These are phyloP conservation scores for Typhlichthys subterraneus DNA, from an alignment of 2,797 vertebrate genomes.

Conservation along the genomic window DNA sequence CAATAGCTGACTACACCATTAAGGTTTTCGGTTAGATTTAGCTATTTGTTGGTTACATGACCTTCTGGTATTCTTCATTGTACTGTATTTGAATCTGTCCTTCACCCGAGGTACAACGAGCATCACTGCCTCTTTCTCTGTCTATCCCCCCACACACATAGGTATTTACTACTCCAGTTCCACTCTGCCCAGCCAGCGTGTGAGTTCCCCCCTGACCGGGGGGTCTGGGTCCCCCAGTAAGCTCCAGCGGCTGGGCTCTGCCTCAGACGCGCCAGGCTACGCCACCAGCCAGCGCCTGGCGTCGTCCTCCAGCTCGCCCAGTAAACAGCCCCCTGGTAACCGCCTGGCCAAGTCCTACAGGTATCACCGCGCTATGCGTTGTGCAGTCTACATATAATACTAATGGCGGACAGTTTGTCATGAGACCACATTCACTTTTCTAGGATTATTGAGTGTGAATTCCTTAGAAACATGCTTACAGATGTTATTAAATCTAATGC, in stretches of 20 bases:
- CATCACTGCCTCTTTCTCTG: not conserved
- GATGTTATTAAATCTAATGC: too few species aligned
- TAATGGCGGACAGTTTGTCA: not conserved
- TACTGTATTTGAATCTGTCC: not conserved
- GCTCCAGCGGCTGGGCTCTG: slow-evolving; percentile 90
- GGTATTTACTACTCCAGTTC: slow-evolving; percentile 93
- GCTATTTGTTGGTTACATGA: too few species aligned
- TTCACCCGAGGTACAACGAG: not conserved
- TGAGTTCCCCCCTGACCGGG: slow-evolving; percentile 88
- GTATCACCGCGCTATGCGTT: slow-evolving; percentile 41
- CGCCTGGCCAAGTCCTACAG: slow-evolving; percentile 97
- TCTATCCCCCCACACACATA: not conserved
- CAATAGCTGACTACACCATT: too few species aligned
- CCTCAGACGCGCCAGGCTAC: slow-evolving; percentile 84
- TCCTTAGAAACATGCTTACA: too few species aligned
- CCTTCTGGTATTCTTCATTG: not conserved
- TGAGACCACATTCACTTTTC: too few species aligned
- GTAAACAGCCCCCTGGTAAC: slow-evolving; percentile 87
- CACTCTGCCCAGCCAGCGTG: slow-evolving; percentile 91
- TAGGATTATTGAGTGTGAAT: too few species aligned
- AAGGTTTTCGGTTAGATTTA: too few species aligned
- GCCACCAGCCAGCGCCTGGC: slow-evolving; percentile 85
- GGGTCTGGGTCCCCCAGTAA: slow-evolving; percentile 86
- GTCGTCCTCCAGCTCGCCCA: slow-evolving; percentile 85
- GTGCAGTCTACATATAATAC: not conserved